These are phyloP conservation scores for Lycodopsis pacificus DNA, from an alignment of 2,797 vertebrate species.

Conservation along the genomic window DNA sequence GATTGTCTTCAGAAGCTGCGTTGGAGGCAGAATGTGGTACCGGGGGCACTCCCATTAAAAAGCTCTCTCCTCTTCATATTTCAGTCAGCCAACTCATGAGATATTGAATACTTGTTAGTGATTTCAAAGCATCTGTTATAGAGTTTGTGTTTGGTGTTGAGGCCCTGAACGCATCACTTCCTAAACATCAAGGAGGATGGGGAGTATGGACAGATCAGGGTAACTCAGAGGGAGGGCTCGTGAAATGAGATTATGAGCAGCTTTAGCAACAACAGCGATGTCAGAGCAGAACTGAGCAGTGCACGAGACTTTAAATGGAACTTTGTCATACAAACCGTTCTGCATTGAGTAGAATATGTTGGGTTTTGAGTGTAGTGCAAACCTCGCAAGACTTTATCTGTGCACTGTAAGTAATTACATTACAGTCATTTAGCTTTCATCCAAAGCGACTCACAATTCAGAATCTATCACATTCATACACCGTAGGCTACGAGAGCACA, in stretches of 20 bases:
- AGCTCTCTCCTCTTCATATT: neutral
- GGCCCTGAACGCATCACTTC: neutral
- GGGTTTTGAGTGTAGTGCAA: neutral
- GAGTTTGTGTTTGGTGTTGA: neutral
- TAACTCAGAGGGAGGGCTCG: neutral
- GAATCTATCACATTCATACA: no score
- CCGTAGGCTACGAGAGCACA: no score
- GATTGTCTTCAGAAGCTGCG: neutral
- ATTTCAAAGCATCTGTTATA: neutral
- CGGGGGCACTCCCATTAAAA: neutral
- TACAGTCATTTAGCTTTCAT: no score
- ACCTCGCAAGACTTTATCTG: neutral
- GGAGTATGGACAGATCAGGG: neutral
- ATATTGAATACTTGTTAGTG: neutral
- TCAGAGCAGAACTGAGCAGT: neutral
- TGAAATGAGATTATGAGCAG: neutral
- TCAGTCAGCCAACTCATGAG: neutral
- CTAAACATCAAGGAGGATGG: neutral
- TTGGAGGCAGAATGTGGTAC: neutral
- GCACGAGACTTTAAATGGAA: neutral
- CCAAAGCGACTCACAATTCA: no score
- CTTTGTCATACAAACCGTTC: neutral
- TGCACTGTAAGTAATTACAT: constrained; percentile 17
- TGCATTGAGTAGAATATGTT: neutral
- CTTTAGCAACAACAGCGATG: neutral